Conservation (phyloP, 64 coral and sea anemone genomes). For the Pocillopora damicornis region DNA sequence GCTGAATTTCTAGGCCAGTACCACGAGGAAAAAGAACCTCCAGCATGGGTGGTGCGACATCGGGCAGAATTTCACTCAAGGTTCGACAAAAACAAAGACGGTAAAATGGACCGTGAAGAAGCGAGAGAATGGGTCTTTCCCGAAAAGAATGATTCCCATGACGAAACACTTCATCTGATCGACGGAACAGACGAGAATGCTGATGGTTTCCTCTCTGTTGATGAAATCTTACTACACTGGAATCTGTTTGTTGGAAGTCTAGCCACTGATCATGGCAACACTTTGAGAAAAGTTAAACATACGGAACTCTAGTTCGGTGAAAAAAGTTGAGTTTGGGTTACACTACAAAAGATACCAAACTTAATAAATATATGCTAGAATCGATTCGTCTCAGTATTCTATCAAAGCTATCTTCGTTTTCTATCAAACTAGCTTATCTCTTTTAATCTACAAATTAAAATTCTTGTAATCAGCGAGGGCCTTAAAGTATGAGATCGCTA, state of each 20-base stretch:
- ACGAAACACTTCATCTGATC: conserved; percentile 87
- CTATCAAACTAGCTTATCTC: too few relatives aligned
- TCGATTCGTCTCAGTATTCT: too few relatives aligned
- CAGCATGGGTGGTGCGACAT: conserved; percentile 85
- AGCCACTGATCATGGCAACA: conserved; percentile 94
- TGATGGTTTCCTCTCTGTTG: conserved; percentile 75
- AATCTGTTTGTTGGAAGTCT: conserved; percentile 95
- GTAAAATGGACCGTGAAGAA: conserved; percentile 85
- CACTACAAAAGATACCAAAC: too few relatives aligned
- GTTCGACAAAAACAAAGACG: conserved; percentile 88
- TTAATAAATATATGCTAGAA: too few relatives aligned
- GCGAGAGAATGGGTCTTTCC: conserved; percentile 88
- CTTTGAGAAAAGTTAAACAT: conserved; percentile 82
- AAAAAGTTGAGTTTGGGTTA: not conserved
- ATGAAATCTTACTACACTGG: conserved; percentile 94
- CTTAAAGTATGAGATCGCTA: too few relatives aligned
- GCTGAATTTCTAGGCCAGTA: conserved; percentile 94
- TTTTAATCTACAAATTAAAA: too few relatives aligned
- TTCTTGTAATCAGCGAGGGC: too few relatives aligned
- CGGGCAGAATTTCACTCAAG: conserved; percentile 65
- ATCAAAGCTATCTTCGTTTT: too few relatives aligned
- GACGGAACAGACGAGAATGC: conserved; percentile 94
- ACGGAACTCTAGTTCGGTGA: conserved; percentile 56
- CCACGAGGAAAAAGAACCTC: conserved; percentile 57
- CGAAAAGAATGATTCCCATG: conserved; percentile 61